These are phyloP conservation scores for Platorchestia sp. DNA, from an alignment of 1,140 invertebrate species.

Conservation along the genomic window DNA sequence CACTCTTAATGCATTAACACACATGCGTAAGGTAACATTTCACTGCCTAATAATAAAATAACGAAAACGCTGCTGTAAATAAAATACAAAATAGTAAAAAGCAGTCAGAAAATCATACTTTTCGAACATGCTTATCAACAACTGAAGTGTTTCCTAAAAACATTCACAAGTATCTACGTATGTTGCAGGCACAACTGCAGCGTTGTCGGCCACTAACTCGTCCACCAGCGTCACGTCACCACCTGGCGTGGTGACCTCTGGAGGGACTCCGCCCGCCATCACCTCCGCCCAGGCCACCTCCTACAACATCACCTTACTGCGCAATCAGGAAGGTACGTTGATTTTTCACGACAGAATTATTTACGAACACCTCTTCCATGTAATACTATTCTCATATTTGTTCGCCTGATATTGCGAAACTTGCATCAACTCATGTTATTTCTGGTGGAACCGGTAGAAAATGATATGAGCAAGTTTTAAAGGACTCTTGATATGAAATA, in stretches of 20 bases:
- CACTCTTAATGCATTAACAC: not conserved
- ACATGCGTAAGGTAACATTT: not conserved
- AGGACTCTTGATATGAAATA: too few relatives aligned
- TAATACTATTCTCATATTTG: not conserved
- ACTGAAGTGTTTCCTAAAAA: not conserved
- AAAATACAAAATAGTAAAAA: not conserved
- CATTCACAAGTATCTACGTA: not conserved
- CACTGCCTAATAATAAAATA: not conserved
- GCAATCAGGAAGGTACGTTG: not conserved
- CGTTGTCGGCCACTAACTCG: not conserved
- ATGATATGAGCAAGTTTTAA: not conserved
- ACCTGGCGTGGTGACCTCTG: not conserved
- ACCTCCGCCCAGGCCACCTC: constrained; percentile 20
- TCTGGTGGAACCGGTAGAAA: not conserved
- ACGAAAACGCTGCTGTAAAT: not conserved
- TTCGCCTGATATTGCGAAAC: not conserved
- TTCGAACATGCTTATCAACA: not conserved
- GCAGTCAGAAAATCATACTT: not conserved
- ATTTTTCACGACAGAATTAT: not conserved
- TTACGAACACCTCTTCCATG: not conserved
- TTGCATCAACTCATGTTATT: not conserved
- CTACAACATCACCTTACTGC: constrained; percentile 32
- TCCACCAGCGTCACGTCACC: not conserved
- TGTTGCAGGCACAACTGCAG: not conserved
- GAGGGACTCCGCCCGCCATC: not conserved